phyloP scores from a whole-genome alignment of 2,888 invertebrate genomes.

The Himalopsyche kuldschensis region DNA sequence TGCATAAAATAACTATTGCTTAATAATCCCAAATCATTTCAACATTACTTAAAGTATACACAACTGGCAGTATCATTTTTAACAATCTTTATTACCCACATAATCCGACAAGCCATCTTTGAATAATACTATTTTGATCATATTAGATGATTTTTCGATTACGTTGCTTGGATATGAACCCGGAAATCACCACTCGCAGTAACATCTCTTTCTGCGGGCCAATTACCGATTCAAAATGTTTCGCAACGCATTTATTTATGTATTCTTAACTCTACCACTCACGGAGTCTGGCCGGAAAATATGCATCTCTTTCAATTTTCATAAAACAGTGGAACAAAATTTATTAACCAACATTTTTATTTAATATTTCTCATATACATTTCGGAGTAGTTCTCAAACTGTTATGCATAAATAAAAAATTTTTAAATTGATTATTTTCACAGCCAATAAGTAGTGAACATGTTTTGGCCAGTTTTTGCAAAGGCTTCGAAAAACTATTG shows the following conservation, averaged over 20 bases:
- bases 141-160: not conserved
- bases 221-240: not conserved
- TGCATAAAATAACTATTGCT: no score
- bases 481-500: no score
- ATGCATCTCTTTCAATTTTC: not conserved
- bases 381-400: no score
- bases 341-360: no score
- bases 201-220: not conserved
- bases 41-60: not conserved
- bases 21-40: no score
- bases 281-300: not conserved
- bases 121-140: not conserved
- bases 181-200: not conserved
- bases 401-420: no score
- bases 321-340: no score
- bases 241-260: not conserved
- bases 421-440: no score
- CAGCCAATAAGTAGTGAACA: no score
- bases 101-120: not conserved
- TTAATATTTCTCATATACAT: no score
- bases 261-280: not conserved
- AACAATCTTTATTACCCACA: not conserved
- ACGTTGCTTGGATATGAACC: not conserved
- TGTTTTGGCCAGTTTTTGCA: no score
- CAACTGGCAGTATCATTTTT: not conserved